Evolutionary conservation across 2,888 invertebrate genomes (phyloP).

Genomic region (Chymomyza caudatula): DNA sequence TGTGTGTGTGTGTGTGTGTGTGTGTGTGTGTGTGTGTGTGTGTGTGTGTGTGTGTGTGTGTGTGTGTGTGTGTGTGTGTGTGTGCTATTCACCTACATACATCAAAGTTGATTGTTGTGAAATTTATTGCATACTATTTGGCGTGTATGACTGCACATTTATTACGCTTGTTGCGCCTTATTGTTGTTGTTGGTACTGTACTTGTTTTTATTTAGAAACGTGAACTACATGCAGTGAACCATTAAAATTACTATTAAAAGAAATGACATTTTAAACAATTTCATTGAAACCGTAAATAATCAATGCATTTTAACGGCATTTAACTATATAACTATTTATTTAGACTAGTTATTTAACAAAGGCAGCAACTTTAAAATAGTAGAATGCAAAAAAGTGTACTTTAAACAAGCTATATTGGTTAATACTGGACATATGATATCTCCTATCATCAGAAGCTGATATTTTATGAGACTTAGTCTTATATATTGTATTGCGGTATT

Average conservation of each 20-base stretch:
- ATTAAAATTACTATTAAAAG: slow-evolving; percentile 64
- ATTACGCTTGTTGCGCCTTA: slow-evolving; percentile 70
- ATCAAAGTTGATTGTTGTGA: slow-evolving; percentile 72
- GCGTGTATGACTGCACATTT: slow-evolving; percentile 60
- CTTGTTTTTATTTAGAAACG: slow-evolving; percentile 32
- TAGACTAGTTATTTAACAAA: no score
- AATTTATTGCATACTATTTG: slow-evolving; percentile 73
- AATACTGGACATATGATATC: no score
- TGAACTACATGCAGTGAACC: slow-evolving; percentile 53
- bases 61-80: slow-evolving; percentile 16
- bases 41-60: slow-evolving; percentile 12
- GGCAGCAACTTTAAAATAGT: no score
- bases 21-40: slow-evolving; percentile 27
- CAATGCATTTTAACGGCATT: not conserved
- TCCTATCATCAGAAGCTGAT: no score
- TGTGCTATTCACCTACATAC: slow-evolving; percentile 61
- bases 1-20: not conserved
- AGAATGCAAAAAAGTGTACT: no score
- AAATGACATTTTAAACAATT: slow-evolving; percentile 48
- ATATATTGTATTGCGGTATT: no score
- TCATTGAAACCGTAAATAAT: slow-evolving; percentile 1
- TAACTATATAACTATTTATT: no score
- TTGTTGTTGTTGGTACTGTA: slow-evolving; percentile 4
- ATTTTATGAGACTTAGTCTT: no score
- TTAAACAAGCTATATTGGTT: no score